phyloP scores from a whole-genome alignment of 2,113 vertebrate species.

The Leiothrix lutea region DNA sequence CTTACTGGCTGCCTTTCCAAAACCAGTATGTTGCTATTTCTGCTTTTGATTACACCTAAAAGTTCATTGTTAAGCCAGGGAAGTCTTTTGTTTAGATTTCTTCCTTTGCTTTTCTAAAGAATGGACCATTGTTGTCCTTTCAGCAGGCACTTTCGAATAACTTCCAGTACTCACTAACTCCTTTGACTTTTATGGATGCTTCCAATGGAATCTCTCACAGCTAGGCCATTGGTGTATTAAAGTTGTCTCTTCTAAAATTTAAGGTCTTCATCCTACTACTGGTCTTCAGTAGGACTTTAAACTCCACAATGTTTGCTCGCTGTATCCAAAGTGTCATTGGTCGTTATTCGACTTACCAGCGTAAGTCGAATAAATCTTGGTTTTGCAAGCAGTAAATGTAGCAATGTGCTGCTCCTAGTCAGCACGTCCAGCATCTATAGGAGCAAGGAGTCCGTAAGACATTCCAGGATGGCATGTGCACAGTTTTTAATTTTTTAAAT shows the following conservation, averaged over 20 bases:
- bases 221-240: background rate
- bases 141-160: background rate
- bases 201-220: background rate
- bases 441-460: background rate
- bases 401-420: background rate
- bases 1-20: background rate
- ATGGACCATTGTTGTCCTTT: background rate
- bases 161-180: background rate
- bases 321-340: background rate
- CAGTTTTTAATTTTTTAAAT: fast-evolving
- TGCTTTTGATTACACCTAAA: background rate
- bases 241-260: background rate
- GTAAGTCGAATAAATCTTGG: background rate
- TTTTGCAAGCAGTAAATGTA: background rate
- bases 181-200: background rate
- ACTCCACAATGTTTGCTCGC: background rate
- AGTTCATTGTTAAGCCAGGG: background rate
- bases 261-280: background rate
- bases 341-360: too few relatives aligned
- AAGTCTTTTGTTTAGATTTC: background rate
- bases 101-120: background rate
- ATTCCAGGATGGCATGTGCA: background rate
- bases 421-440: background rate
- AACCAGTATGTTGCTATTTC: background rate
- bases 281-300: background rate